Conservation (phyloP, 2,888 invertebrate genomes). For the Pachymerium ferrugineum region DNA sequence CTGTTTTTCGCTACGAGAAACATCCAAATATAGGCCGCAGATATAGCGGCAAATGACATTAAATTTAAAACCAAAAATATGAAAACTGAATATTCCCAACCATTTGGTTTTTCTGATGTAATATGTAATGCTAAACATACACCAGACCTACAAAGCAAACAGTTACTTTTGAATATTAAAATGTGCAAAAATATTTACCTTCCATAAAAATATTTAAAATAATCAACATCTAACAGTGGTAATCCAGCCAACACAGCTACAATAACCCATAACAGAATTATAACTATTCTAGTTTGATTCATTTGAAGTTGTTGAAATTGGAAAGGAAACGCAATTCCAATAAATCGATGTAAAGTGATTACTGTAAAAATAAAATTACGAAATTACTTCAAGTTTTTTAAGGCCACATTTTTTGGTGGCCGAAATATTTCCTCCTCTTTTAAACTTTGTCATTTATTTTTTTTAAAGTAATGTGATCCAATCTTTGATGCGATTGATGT, state of each 20-base stretch:
- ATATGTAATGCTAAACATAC: constrained; percentile 54
- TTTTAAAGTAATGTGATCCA: too few relatives aligned
- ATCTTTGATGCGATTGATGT: too few relatives aligned
- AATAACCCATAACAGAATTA: constrained; percentile 45
- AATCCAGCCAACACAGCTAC: constrained; percentile 45
- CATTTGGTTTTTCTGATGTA: constrained; percentile 51
- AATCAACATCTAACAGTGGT: constrained; percentile 45
- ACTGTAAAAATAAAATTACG: constrained; percentile 42
- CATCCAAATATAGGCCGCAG: constrained; percentile 52
- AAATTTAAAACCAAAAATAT: constrained; percentile 53
- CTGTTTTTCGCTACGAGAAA: constrained; percentile 51
- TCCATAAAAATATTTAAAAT: constrained; percentile 52
- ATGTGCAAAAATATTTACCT: constrained; percentile 39
- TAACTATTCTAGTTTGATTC: constrained; percentile 43
- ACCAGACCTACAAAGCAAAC: constrained; percentile 44
- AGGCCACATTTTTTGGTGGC: too few relatives aligned
- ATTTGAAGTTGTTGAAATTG: constrained; percentile 44
- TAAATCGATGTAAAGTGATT: constrained; percentile 47
- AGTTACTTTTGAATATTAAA: neutral
- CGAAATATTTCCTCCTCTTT: too few relatives aligned
- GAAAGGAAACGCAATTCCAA: constrained; percentile 48
- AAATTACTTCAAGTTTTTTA: too few relatives aligned
- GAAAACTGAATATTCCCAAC: constrained; percentile 54
- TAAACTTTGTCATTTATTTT: too few relatives aligned
- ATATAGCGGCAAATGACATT: constrained; percentile 50